Evolutionary conservation across 2,113 vertebrate genomes (phyloP).

Genomic region (Muscicapa adusta): DNA sequence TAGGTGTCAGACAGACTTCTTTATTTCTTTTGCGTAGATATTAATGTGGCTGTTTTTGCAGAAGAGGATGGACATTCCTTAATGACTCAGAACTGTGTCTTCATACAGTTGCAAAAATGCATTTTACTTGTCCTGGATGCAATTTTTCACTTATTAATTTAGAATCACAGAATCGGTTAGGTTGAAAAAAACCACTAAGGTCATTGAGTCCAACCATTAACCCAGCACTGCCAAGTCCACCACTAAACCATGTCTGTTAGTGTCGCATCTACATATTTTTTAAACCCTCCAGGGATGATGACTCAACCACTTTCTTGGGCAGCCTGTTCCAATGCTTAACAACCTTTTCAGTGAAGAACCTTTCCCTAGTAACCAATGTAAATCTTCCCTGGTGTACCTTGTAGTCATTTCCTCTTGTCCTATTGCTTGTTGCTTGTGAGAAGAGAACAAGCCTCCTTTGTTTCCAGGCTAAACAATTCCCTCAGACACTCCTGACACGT

Average conservation of each 20-base stretch:
- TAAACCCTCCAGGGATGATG: background rate
- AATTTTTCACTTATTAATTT: background rate
- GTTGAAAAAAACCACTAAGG: background rate
- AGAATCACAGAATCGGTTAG: background rate
- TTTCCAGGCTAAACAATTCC: background rate
- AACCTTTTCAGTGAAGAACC: background rate
- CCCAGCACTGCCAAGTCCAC: background rate
- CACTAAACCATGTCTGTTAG: background rate
- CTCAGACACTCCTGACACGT: background rate
- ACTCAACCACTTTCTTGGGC: background rate
- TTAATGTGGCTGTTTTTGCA: background rate
- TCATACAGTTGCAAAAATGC: background rate
- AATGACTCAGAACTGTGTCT: background rate
- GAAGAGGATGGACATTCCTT: background rate
- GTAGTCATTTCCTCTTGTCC: background rate
- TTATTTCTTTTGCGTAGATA: background rate
- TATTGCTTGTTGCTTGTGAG: background rate
- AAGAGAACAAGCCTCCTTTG: background rate
- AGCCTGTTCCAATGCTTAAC: background rate
- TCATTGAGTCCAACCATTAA: background rate
- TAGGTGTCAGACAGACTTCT: background rate
- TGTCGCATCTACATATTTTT: background rate
- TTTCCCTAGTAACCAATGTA: background rate
- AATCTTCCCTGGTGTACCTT: background rate
- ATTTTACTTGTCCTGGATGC: background rate